Percentiles rank a stretch among this genome's conserved stretches.
Evolutionary conservation across 1,140 invertebrate genomes (phyloP).

Genomic region (Drosophila ananassae): DNA sequence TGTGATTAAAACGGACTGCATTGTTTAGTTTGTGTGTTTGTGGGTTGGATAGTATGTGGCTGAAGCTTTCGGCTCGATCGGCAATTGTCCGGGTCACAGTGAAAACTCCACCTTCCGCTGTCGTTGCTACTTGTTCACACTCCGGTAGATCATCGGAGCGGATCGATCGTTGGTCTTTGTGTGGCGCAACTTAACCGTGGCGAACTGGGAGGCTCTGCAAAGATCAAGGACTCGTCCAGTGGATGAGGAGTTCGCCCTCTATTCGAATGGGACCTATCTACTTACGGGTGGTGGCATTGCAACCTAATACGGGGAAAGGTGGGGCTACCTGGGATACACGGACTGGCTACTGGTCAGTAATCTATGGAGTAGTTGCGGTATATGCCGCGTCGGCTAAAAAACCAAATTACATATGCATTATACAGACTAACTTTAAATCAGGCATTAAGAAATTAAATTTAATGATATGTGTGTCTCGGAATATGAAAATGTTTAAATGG

Average conservation of each 20-base stretch:
- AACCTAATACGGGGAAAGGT: slow-evolving; percentile 30
- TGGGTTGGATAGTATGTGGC: slow-evolving; percentile 19
- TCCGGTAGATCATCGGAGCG: slow-evolving; percentile 88
- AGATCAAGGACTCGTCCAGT: slow-evolving; percentile 39
- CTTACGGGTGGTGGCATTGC: slow-evolving; percentile 18
- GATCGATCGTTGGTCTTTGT: slow-evolving; percentile 93
- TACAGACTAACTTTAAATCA: slow-evolving; percentile 5
- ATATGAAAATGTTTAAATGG: slow-evolving; percentile 7
- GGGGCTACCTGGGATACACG: slow-evolving; percentile 30
- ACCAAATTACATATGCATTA: slow-evolving; percentile 52
- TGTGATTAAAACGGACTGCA: slow-evolving; percentile 11
- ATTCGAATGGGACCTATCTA: slow-evolving; percentile 18
- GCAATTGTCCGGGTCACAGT: slow-evolving; percentile 47
- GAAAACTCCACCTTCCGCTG: slow-evolving; percentile 75
- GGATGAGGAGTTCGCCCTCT: slow-evolving; percentile 22
- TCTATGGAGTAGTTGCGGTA: slow-evolving; percentile 73
- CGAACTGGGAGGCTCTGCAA: slow-evolving; percentile 92
- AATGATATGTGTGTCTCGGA: slow-evolving; percentile 11
- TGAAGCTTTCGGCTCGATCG: slow-evolving; percentile 37
- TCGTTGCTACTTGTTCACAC: slow-evolving; percentile 82
- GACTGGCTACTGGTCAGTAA: slow-evolving; percentile 44
- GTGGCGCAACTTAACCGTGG: slow-evolving; percentile 93
- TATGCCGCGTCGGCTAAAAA: slow-evolving; percentile 67
- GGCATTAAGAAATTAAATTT: slow-evolving; percentile 11
- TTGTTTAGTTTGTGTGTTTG: slow-evolving; percentile 11